These are phyloP conservation scores for Lophochroa leadbeateri DNA, from an alignment of 2,113 vertebrate genomes.

Conservation along the genomic window DNA sequence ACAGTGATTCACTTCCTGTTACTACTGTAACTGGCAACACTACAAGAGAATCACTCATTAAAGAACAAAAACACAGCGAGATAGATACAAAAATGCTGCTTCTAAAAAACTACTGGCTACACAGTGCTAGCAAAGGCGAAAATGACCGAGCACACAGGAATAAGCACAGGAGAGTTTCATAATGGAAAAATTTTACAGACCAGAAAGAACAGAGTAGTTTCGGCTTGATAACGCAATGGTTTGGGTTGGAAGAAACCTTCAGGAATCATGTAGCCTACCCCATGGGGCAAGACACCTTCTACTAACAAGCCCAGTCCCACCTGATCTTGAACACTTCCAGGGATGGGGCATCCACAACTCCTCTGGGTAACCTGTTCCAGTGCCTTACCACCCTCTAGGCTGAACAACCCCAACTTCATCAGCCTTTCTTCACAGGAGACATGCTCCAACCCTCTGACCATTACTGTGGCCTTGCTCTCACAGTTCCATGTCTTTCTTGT, in stretches of 20 bases:
- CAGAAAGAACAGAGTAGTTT: neutral
- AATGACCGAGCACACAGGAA: neutral
- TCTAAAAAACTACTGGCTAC: neutral
- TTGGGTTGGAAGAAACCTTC: neutral
- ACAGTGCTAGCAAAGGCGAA: neutral
- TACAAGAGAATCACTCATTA: neutral
- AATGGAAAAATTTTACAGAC: neutral
- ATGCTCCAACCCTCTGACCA: neutral
- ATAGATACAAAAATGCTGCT: accelerated
- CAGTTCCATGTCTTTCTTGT: neutral
- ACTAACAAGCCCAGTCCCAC: neutral
- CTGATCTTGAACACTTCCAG: neutral
- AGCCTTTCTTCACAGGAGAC: neutral
- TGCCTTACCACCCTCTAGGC: neutral
- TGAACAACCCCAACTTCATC: neutral
- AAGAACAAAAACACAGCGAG: neutral
- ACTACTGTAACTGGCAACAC: neutral
- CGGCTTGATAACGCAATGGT: neutral
- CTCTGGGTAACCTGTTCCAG: neutral
- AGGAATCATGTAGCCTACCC: neutral
- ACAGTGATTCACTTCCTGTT: neutral
- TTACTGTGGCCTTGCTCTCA: neutral
- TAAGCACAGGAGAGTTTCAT: neutral
- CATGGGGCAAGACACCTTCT: accelerated
- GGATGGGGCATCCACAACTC: neutral